These are phyloP conservation scores for Aegithalos caudatus DNA, from an alignment of 2,113 vertebrate genomes.

Conservation along the genomic window DNA sequence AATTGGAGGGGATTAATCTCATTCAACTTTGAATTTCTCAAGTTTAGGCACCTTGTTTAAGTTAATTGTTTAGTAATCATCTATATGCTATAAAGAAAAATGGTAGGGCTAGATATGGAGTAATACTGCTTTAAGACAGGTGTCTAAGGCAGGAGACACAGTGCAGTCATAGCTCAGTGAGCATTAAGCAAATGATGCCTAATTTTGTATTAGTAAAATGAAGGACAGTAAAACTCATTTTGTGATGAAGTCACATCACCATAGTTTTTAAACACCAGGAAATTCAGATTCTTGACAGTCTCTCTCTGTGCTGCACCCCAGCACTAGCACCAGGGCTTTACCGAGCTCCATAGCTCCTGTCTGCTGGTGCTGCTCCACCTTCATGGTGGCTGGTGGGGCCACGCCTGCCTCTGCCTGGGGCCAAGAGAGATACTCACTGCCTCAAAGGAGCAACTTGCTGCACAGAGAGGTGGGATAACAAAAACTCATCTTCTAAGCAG, in stretches of 20 bases:
- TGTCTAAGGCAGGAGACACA: not conserved
- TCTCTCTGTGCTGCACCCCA: not conserved
- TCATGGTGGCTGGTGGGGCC: rapidly evolving
- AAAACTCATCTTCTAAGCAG: not conserved
- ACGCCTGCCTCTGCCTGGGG: not conserved
- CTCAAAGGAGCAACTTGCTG: not conserved
- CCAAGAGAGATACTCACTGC: not conserved
- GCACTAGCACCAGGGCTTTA: not conserved
- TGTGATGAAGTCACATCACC: not conserved
- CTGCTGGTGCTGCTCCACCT: not conserved
- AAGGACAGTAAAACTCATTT: not conserved
- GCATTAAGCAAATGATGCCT: not conserved
- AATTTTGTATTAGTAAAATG: not conserved
- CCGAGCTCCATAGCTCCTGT: not conserved
- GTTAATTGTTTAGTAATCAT: not conserved
- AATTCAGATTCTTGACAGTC: not conserved
- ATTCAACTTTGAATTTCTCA: not conserved
- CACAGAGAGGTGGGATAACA: rapidly evolving
- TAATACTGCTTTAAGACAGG: not conserved
- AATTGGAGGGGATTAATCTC: not conserved
- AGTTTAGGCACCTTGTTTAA: not conserved
- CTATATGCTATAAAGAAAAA: not conserved
- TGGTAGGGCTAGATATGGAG: rapidly evolving
- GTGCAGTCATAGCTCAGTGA: rapidly evolving
- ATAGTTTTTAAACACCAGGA: not conserved